phyloP scores from a whole-genome alignment of 2,888 invertebrate species.

The Diogma glabrata region DNA sequence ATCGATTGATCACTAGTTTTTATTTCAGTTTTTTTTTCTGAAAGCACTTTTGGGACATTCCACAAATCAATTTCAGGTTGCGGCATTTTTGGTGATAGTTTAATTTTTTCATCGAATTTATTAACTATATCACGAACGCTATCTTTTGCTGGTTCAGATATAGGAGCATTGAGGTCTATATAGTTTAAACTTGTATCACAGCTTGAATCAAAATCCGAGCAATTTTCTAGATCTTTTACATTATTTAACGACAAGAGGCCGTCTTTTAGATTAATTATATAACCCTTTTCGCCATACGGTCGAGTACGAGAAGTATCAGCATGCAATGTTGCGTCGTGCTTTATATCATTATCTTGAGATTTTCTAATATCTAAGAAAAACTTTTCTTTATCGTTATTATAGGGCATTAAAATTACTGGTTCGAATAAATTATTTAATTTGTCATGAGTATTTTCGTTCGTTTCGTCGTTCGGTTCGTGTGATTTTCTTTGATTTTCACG shows the following conservation, averaged over 20 bases:
- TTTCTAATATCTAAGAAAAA: constrained; percentile 26
- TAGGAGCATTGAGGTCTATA: constrained; percentile 27
- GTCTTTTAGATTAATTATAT: constrained; percentile 31
- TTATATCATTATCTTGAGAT: constrained; percentile 24
- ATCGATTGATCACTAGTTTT: background rate
- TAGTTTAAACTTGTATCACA: constrained; percentile 37
- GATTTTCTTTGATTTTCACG: constrained; percentile 18
- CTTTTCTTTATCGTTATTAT: constrained; percentile 12
- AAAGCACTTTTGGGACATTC: background rate
- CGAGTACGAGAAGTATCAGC: constrained; percentile 21
- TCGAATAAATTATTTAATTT: constrained; percentile 2
- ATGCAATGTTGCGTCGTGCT: too few species aligned
- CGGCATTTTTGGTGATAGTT: background rate
- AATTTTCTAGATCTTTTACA: constrained; percentile 34
- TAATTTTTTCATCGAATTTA: constrained; percentile 7
- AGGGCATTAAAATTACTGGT: constrained; percentile 8
- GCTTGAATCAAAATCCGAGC: constrained; percentile 36
- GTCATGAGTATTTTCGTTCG: constrained; percentile 7
- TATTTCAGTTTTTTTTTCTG: background rate
- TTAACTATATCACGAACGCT: constrained; percentile 2
- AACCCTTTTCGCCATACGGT: constrained; percentile 35
- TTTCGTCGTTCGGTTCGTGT: background rate
- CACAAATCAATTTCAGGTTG: background rate
- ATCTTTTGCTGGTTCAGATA: background rate
- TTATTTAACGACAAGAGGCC: constrained; percentile 31